Conservation (phyloP, 2,888 invertebrate genomes). For the Xanthorhoe spadicearia region DNA sequence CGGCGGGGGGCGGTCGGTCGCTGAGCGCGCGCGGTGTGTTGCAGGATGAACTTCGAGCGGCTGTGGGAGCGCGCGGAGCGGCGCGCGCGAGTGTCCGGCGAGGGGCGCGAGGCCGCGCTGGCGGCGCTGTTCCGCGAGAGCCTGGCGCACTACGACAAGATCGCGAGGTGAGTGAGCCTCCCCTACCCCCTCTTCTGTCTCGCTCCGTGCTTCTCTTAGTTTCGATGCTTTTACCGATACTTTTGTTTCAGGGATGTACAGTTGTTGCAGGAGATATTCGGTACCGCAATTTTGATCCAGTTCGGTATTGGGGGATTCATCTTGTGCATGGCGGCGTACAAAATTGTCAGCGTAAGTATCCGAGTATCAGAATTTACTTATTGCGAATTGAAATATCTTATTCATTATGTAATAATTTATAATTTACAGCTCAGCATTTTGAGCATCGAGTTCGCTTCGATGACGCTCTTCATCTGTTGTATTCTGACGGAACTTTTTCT, state of each 20-base stretch:
- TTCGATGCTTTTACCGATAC: neutral
- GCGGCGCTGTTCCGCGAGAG: constrained; percentile 56
- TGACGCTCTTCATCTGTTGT: constrained; percentile 80
- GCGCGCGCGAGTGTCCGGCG: constrained; percentile 25
- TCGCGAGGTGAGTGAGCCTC: constrained; percentile 63
- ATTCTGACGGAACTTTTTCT: constrained; percentile 83
- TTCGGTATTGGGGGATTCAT: constrained; percentile 78
- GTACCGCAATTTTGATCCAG: constrained; percentile 68
- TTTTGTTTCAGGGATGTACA: constrained; percentile 52
- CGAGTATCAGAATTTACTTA: neutral
- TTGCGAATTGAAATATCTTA: neutral
- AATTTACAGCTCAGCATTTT: constrained; percentile 59
- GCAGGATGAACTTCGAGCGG: constrained; percentile 60
- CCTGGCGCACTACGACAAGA: constrained; percentile 62
- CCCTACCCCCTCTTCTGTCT: neutral
- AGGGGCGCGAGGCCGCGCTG: constrained; percentile 46
- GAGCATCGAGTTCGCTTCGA: constrained; percentile 79
- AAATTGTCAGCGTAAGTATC: constrained; percentile 67
- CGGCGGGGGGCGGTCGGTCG: neutral
- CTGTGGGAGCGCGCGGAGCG: constrained; percentile 54
- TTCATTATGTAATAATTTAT: neutral
- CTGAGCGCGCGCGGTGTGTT: constrained; percentile 31
- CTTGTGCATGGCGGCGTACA: constrained; percentile 77
- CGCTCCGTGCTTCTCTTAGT: neutral
- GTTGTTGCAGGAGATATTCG: constrained; percentile 68